Base-by-base conservation (phyloP, 2,888 invertebrate genomes). In the Bugula neritina region DNA sequence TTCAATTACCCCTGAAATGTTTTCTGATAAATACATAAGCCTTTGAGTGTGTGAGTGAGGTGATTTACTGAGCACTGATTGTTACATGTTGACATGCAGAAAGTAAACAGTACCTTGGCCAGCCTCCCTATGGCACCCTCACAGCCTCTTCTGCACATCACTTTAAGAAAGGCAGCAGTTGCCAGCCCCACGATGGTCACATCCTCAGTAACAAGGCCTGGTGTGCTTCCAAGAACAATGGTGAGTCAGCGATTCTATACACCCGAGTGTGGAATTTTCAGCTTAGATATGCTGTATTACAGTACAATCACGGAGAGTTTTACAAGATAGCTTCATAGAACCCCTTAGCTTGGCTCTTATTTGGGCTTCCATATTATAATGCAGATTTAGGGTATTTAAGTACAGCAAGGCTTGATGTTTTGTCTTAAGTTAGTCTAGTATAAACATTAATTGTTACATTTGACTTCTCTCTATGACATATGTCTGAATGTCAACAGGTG, bases 191-290 rank as follows among this genome's bases (percentile, higher is more conserved):
- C 69, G 86, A 86, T 74, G 86, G 85, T 29, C 85, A 85, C 74
- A 83, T 87, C 69, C 79, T 86, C 73, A 86, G 86, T 72, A 84
- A 84, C 74, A 84, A 86, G 71, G 87, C 84, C 52, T 87, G 87
- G 87, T 87, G 87, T 76, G 82, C 87, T 5, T 83, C 83, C 74
- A 81, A 84, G 72, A 82, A 84, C 74, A 84, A 85, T 76, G 82
- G 86, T 86, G 77, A 78, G 80, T 76, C 5, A n/a, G n/a, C n/a
- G n/a, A n/a, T n/a, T n/a, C n/a, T n/a, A n/a, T n/a, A n/a, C n/a
- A n/a, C n/a, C n/a, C n/a, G n/a, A n/a, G n/a, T n/a, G n/a, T n/a
- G n/a, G n/a, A n/a, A n/a, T n/a, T n/a, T n/a, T n/a, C n/a, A n/a
- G n/a, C n/a, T n/a, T n/a, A n/a, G n/a, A n/a, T n/a, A n/a, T n/a